phyloP scores from a whole-genome alignment of 2,797 vertebrate genomes.

The Halcyon chelicuti region DNA sequence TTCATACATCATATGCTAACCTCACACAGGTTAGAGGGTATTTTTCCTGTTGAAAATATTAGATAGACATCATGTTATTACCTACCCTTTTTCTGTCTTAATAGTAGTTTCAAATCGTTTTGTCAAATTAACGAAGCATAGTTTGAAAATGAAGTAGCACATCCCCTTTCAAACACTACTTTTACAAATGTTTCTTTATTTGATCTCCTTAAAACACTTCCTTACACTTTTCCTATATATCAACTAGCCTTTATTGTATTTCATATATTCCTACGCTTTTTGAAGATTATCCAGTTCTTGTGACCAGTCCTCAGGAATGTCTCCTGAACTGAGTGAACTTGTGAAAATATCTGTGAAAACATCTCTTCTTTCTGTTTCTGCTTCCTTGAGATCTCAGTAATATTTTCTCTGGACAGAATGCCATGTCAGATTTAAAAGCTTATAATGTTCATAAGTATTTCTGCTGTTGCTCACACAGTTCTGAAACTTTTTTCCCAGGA shows the following conservation, averaged over 20 bases:
- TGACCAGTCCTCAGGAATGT: conserved; percentile 45
- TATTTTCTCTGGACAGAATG: conserved; percentile 70
- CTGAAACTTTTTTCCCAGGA: neutral
- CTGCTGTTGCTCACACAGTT: neutral
- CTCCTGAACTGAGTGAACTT: conserved; percentile 58
- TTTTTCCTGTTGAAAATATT: neutral
- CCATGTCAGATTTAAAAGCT: conserved; percentile 37
- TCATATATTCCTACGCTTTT: conserved; percentile 28
- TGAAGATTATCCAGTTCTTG: conserved; percentile 49
- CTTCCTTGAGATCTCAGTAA: conserved; percentile 61
- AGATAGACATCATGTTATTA: neutral
- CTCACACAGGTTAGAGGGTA: neutral
- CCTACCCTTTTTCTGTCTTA: neutral
- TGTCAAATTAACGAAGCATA: conserved; percentile 54
- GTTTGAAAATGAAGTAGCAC: neutral
- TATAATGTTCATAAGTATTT: conserved; percentile 29
- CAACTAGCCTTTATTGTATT: neutral
- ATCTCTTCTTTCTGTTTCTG: conserved; percentile 59
- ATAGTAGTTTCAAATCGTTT: conserved; percentile 18
- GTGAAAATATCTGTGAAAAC: conserved; percentile 69
- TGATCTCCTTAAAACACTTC: conserved; percentile 16
- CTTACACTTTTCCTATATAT: conserved; percentile 40
- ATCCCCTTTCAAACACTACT: neutral
- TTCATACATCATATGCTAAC: neutral
- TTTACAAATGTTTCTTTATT: conserved; percentile 60